Base-by-base conservation (phyloP, 2,113 vertebrate genomes). In the Odontesthes bonariensis region DNA sequence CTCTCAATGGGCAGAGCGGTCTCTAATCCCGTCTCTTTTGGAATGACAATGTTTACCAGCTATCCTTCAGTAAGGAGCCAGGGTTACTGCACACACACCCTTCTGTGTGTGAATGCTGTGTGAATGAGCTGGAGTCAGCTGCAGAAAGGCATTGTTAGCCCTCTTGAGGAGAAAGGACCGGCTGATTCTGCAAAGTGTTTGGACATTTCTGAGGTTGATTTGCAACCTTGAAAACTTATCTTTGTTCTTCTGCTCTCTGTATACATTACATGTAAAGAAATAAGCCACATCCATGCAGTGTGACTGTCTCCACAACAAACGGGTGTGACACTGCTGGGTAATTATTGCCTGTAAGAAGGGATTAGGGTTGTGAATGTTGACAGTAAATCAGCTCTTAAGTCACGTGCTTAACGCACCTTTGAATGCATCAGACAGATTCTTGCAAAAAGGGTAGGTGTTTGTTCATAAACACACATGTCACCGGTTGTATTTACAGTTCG, bases 11-110 rank as follows among this genome's bases (percentile, higher is more conserved):
- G 74, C 77, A 42, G 72, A 76, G 82, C 83, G 22, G 83, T 82
- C 87, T 92, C 88, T 93, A 92, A 94, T 93, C 91, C 90, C 72
- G 81, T 85, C 79, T 64, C 86, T 77, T 81, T 85, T 86, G 85
- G 82, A 79, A 82, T 82, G 85, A 93, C 87, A 81, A 77, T 92
- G 92, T 94, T 94, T 94, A 94, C 92, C 51, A 91, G 90, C 88
- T 67, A 82, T 89, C 86, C 87, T 93, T 93, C 87, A 89, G 88
- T 88, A 87, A 89, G 88, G 76, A 87, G 72, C 82, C 85, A 38
- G 78, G 76, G 84, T 81, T 73, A 40, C 67, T 73, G 88, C 85
- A 85, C 89, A 81, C 89, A 81, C 85, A 84, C 88, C 85, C 64
- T 61, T 81, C 83, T 82, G 77, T 83, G 75, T 44, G 80, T 58